phyloP scores from a whole-genome alignment of 2,797 vertebrate species.

The Dermochelys coriacea region DNA sequence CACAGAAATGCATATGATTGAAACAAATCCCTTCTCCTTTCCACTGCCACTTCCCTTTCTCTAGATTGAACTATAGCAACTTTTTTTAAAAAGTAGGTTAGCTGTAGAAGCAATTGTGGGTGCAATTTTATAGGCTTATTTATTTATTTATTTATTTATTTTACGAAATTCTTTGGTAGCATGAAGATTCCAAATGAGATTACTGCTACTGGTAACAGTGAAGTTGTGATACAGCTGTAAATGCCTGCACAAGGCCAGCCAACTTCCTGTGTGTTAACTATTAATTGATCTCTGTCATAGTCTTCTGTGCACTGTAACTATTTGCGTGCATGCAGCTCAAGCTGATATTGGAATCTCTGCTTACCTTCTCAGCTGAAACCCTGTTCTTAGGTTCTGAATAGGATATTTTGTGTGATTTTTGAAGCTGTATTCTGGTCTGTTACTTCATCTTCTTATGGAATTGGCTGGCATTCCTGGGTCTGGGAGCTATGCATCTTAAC shows the following conservation, averaged over 20 bases:
- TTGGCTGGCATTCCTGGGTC: background rate
- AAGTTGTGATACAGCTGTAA: background rate
- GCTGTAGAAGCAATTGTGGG: background rate
- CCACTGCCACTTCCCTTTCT: background rate
- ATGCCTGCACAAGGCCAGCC: background rate
- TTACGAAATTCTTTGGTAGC: background rate
- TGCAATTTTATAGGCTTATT: background rate
- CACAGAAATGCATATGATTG: background rate
- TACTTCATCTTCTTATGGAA: fast-evolving
- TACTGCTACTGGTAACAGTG: background rate
- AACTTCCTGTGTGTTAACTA: background rate
- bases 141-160: too few species aligned
- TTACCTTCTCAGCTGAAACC: background rate
- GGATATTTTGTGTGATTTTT: background rate
- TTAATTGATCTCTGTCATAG: fast-evolving
- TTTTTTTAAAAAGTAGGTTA: background rate
- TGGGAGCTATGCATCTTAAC: background rate
- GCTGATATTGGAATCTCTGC: background rate
- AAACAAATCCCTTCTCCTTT: background rate
- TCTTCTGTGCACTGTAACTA: background rate
- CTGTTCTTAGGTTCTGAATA: background rate
- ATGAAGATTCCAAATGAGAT: background rate
- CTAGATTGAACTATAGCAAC: fast-evolving
- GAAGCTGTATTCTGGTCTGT: background rate
- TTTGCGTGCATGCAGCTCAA: background rate